Percentiles rank a stretch among this genome's conserved stretches.
These are phyloP conservation scores for Nanorana parkeri DNA, from an alignment of 2,113 vertebrate species.

Conservation along the genomic window DNA sequence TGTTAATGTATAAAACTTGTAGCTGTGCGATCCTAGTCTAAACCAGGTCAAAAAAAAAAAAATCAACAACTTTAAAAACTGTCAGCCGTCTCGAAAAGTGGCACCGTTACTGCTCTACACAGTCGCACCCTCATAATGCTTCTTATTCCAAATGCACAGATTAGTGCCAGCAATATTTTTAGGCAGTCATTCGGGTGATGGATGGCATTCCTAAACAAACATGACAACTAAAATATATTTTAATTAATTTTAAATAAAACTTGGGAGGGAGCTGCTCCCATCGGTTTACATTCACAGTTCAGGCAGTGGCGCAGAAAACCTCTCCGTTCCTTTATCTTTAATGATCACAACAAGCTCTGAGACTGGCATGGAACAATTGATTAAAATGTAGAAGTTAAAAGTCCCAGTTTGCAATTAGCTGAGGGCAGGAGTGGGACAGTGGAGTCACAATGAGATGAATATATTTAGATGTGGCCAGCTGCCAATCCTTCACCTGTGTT, in stretches of 20 bases:
- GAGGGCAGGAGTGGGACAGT: neutral
- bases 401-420: conserved; percentile 30
- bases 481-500: neutral
- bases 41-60: no score
- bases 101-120: neutral
- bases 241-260: conserved; percentile 50
- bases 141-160: conserved; percentile 10
- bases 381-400: conserved; percentile 31
- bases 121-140: neutral
- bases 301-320: neutral
- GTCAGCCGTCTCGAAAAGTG: no score
- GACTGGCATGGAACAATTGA: conserved; percentile 37
- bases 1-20: no score
- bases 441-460: neutral
- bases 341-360: conserved; percentile 24
- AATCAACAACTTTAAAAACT: no score
- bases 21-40: no score
- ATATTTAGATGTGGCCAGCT: neutral
- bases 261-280: conserved; percentile 37
- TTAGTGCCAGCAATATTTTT: conserved; percentile 35
- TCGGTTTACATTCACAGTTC: conserved; percentile 26
- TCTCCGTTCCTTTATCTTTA: conserved; percentile 25
- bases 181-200: conserved; percentile 23
- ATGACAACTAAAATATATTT: conserved; percentile 46
- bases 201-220: conserved; percentile 40